Evolutionary conservation across 2,797 vertebrate genomes (phyloP), one percentile per base, ranked within the genome.

Genomic region (Naso thynnoides): DNA sequence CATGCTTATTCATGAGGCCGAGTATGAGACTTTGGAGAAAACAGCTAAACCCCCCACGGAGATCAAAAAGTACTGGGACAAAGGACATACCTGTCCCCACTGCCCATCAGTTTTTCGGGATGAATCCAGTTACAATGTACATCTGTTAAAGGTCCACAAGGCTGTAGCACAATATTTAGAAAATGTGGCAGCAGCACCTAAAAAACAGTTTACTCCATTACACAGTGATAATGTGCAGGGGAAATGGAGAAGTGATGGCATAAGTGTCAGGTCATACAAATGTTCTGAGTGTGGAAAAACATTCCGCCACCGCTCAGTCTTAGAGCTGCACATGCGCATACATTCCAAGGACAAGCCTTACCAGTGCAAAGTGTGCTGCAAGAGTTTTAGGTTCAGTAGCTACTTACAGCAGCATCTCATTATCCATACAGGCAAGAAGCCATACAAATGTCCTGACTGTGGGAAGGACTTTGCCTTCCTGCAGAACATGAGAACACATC

Each of bases 401-500:
- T 95, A 95, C 81, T 79, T 96, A 67, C 94, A 95, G 83, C 95
- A 95, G 49, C 95, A 96, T 83, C 73, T 94, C 21, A 94, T 95
- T 55, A 95, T 95, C 61, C 95, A 96, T 70, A 94, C 94, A 0
- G 95, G 95, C 41, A 91, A 95, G 83, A 95, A 94, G 88, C 95
- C 95, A 45, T 94, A 94, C 74, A 95, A 93, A 73, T 96, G 95
- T 74, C 91, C 94, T 0, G 94, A 95, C 68, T 96, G 95, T 6
- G 94, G 94, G 31, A 95, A 95, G 70, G 94, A 94, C 73, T 96
- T 96, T 76, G 94, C 95, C 18, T 95, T 95, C 84, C 83, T 94
- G 79, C 95, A 95, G 81, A 95, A 95, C 87, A 95, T 95, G 95
- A 93, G 84, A 80, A 95, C 95, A 0, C 95, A 96, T 68, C 94